These are phyloP conservation scores for Sebastes diaconus DNA, from an alignment of 2,797 vertebrate genomes.

Conservation along the genomic window DNA sequence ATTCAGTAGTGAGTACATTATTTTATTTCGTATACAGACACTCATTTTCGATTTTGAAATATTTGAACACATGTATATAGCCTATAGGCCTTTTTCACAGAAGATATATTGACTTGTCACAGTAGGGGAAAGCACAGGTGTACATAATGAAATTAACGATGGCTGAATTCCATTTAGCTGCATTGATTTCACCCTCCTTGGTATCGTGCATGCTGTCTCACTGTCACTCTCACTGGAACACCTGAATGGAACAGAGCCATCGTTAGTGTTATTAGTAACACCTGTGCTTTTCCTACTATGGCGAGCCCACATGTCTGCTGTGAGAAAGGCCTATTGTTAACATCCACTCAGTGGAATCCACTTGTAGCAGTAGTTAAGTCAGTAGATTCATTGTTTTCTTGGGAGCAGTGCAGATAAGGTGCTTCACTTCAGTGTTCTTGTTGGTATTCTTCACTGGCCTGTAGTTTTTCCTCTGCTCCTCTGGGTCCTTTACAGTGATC, in stretches of 20 bases:
- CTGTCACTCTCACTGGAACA: no score
- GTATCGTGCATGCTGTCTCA: no score
- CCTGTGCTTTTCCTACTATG: no score
- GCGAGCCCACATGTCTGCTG: rapidly evolving
- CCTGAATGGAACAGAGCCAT: no score
- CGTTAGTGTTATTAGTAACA: no score
- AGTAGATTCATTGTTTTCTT: neutral
- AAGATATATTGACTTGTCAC: no score
- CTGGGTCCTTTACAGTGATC: neutral
- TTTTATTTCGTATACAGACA: neutral
- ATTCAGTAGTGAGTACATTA: neutral
- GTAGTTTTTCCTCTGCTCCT: neutral
- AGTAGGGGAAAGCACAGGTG: no score
- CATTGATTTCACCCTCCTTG: no score
- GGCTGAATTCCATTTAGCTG: no score
- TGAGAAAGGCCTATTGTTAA: no score
- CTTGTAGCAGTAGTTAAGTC: neutral
- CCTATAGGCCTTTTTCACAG: no score
- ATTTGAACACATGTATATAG: neutral
- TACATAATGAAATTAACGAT: no score
- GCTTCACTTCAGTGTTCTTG: neutral
- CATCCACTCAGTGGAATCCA: neutral
- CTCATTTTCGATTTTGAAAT: neutral
- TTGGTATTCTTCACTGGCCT: neutral
- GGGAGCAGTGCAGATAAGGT: neutral